Evolutionary conservation across 2,113 vertebrate genomes (phyloP), one percentile per base, ranked within the genome.

Genomic region (Gobiocypris rarus): DNA sequence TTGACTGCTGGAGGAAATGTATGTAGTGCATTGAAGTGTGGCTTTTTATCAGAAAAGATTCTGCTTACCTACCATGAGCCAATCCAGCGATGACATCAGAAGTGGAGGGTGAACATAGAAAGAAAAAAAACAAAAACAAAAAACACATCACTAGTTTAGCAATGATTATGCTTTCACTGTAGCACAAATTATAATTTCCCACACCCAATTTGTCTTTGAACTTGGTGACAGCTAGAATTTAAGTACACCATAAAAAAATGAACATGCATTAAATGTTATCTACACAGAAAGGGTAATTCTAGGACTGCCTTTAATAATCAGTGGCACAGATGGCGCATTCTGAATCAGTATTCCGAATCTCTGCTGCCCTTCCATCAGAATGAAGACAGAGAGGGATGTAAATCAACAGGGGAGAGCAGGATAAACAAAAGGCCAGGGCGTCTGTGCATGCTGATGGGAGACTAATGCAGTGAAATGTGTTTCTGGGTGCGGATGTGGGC

Each of bases 51-150:
- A 9, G 15, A 3, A 4, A 5, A 48, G 5, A 1, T n/a, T 78
- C 73, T 71, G 86, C 93, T 93, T 93, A 93, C 93, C 93, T 94
- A 88, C 41, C 82, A 84, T 5, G 38, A 2, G 54, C 0, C 9
- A 52, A 84, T 63, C 38, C 71, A 48, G 65, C 5, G 13, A 24
- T 74, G 52, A 15, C 26, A 59, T 82, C 65, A 69, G 6, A 22
- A 19, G 38, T 61, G 19, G 65, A 31, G 34, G 73, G 69, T 85
- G 77, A 89, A 84, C 59, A 84, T 61, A 73, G 73, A 83, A 78
- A 82, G 6, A 14, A 77, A 61, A 70, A 75, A 84, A 50, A 50
- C 3, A 63, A 22, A 24, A 11, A 58, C 0, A 75, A 2, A 31
- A 2, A 4, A 19, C 19, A 10, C 59, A 14, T n/a, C 22, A 38